A percentile compares a stretch with the other conserved stretches of the same genome.
These are phyloP conservation scores for Acanthornis magna DNA, from an alignment of 2,797 vertebrate species.

Conservation along the genomic window DNA sequence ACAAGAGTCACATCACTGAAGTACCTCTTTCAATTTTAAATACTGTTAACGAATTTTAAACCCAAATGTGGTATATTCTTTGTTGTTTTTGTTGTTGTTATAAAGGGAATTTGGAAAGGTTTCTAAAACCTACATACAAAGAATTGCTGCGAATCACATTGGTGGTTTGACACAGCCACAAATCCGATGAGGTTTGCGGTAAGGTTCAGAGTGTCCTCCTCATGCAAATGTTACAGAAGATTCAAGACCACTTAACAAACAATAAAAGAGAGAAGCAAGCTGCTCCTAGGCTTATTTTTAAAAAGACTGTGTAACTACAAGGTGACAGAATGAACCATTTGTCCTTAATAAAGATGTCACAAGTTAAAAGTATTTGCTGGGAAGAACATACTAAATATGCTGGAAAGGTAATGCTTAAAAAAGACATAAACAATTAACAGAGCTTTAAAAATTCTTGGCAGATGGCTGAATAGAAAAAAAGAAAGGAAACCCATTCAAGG, in stretches of 20 bases:
- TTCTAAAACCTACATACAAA: neutral
- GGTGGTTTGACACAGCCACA: neutral
- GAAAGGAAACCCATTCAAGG: slow-evolving; percentile 32
- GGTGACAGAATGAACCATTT: neutral
- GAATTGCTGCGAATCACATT: neutral
- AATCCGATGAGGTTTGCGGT: neutral
- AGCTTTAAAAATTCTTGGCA: slow-evolving; percentile 41
- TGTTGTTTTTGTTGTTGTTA: neutral
- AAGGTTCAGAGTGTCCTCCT: neutral
- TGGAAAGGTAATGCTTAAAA: neutral
- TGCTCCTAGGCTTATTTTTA: slow-evolving; percentile 32
- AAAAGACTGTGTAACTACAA: slow-evolving; percentile 5
- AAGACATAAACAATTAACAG: slow-evolving; percentile 39
- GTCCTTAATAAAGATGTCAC: slow-evolving; percentile 25
- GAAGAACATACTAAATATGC: neutral
- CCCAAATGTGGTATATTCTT: neutral
- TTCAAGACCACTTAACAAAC: slow-evolving; percentile 3
- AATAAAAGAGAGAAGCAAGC: neutral
- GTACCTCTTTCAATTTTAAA: neutral
- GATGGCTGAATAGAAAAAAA: neutral
- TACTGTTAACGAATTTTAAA: neutral
- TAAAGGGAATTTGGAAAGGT: neutral
- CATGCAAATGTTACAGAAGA: neutral
- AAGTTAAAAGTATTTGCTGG: neutral
- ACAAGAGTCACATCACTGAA: neutral